These are phyloP conservation scores for Pseudococcus jackbeardsleyi DNA, from an alignment of 2,888 invertebrate genomes.

Conservation along the genomic window DNA sequence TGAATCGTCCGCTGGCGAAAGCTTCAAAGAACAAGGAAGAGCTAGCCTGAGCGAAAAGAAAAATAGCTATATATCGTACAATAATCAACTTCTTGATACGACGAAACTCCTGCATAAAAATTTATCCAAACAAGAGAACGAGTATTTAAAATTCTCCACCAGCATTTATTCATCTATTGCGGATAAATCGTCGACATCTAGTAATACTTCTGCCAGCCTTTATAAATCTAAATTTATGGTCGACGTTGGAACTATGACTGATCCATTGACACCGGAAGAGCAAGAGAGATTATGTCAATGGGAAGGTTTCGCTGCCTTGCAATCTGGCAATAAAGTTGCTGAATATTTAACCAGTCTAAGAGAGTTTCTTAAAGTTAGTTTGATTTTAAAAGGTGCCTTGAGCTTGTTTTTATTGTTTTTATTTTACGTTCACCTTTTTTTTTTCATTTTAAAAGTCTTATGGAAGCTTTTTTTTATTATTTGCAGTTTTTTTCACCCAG, in stretches of 20 bases:
- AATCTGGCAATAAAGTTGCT: constrained; percentile 68
- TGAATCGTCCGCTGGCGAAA: background rate
- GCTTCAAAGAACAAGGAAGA: constrained; percentile 36
- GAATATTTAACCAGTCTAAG: constrained; percentile 68
- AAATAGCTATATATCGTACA: constrained; percentile 48
- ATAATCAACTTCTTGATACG: constrained; percentile 51
- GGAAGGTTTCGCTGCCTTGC: constrained; percentile 67
- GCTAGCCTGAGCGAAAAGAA: constrained; percentile 37
- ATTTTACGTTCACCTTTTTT: background rate
- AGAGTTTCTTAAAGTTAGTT: constrained; percentile 68
- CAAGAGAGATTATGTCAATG: constrained; percentile 67
- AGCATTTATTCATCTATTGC: constrained; percentile 34
- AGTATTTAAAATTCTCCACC: constrained; percentile 50
- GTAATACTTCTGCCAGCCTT: background rate
- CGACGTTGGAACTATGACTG: constrained; percentile 68
- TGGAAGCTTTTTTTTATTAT: background rate
- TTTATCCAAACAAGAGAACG: constrained; percentile 54
- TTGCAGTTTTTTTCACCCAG: background rate
- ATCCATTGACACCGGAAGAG: constrained; percentile 67
- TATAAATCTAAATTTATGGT: constrained; percentile 65
- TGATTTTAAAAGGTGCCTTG: background rate
- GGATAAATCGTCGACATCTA: background rate
- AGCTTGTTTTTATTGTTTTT: background rate
- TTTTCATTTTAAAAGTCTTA: background rate
- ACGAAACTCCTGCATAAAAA: constrained; percentile 49